Evolutionary conservation across 1,140 invertebrate species (phyloP), one percentile per base, ranked within the genome.

Genomic region (Portunus trituberculatus): DNA sequence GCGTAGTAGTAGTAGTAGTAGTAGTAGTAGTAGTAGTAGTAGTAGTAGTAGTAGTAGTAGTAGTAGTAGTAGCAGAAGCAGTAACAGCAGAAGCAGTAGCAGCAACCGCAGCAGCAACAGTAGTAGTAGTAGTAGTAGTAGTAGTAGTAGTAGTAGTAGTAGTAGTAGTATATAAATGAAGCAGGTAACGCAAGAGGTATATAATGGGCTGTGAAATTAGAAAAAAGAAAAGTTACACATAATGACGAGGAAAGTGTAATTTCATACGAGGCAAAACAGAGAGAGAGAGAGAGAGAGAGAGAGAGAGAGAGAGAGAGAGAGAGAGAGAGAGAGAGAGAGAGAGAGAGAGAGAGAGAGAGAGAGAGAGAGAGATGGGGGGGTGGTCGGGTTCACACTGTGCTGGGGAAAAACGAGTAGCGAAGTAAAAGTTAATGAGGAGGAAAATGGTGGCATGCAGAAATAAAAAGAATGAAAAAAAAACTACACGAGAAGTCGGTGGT

Each of bases 281-380:
- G 29, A 46, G 52, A 76, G 29, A 39, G 39, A 76, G 20, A 29
- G 59, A 25, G 29, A 16, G 32, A 46, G 28, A 14, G 82, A 93
- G 16, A 46, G 32, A 84, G 48, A 86, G 82, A 86, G 92, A 48
- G 92, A 93, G 91, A 93, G 82, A 48, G 83, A 52, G 82, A 52
- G 92, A 52, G 89, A 52, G 89, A 52, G 89, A 52, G 92, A 29
- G 45, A 20, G 28, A 90, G 7, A 46, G 10, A 46, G 45, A 90
- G 10, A 12, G 45, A 46, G 45, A 48, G 83, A 84, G 83, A 84
- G 83, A 87, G 84, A 28, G 84, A 28, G 84, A 28, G 84, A 87
- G 84, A 28, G 84, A 87, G 28, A 28, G 29, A 3, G 86, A 88
- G 29, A 4, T 28, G 32, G 29, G 3, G 86, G 16, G 16, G 29